phyloP scores from a whole-genome alignment of 2,888 invertebrate species.

The Eremobia ochroleuca region DNA sequence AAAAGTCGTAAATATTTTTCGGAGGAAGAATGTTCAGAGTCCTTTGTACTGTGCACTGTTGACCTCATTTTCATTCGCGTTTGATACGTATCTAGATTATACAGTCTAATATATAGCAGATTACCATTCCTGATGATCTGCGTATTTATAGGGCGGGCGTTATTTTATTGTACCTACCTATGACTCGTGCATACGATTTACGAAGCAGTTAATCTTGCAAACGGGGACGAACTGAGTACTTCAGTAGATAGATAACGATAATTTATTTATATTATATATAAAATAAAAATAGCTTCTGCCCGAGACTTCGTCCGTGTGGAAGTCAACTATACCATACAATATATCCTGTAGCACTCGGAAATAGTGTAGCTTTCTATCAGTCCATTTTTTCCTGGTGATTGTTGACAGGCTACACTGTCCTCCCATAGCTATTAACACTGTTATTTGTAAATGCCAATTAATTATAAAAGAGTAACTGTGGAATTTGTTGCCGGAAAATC shows the following conservation, averaged over 20 bases:
- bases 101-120: not conserved
- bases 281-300: no score
- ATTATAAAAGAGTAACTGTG: no score
- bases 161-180: not conserved
- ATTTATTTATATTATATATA: no score
- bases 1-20: not conserved
- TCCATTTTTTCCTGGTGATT: no score
- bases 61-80: not conserved
- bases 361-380: no score
- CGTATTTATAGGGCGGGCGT: not conserved
- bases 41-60: not conserved
- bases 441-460: no score
- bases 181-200: not conserved
- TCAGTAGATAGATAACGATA: no score
- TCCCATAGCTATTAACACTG: no score
- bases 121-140: not conserved
- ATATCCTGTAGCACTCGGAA: no score
- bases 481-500: no score
- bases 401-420: no score
- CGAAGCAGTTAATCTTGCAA: not conserved
- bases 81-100: slow-evolving; percentile 9
- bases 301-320: no score
- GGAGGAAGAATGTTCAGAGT: not conserved
- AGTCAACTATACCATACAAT: not conserved
- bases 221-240: not conserved